Evolutionary conservation across 2,797 vertebrate species (phyloP), one percentile per base, ranked within the genome.

Genomic region (Hippopotamyrus pictus): DNA sequence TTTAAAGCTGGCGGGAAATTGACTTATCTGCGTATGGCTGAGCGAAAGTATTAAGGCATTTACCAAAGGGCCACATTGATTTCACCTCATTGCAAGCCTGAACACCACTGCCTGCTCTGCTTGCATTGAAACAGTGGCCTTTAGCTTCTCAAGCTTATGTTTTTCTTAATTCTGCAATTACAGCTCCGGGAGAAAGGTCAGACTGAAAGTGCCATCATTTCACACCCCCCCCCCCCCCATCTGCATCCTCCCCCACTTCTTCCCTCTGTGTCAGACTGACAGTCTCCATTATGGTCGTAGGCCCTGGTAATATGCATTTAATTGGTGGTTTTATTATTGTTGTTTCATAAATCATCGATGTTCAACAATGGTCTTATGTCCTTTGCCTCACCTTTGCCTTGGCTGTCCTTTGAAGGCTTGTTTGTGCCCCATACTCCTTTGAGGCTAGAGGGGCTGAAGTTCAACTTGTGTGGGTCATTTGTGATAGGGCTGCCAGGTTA

Each of bases 111-210:
- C 92, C 94, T 94, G 94, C 95, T 96, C 94, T 95, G 95, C 93
- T 94, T 95, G 94, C 93, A 94, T 95, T 95, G 95, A 94, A 93
- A 92, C 93, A 91, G 91, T 91, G 92, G 93, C 93, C 93, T 95
- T 90, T 95, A 93, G 92, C 93, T 92, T 69, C 93, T 90, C 92
- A 92, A 87, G 90, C 92, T 92, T 93, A 91, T 92, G 95, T 95
- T 93, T 94, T 94, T 95, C 94, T 94, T 95, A 92, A 94, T 95
- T 95, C 91, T 86, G 89, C 93, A 94, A 94, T 96, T 95, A 94
- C 88, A 11, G 90, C 91, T 90, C 92, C 89, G 90, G 91, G 92
- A 92, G 89, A 91, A 91, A 89, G 93, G 91, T 93, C 93, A 94
- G 91, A 93, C 91, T 91, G 88, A 90, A 19, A 92, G 91, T 25